phyloP scores from a whole-genome alignment of 2,797 vertebrate genomes.

The Trachops cirrhosus region DNA sequence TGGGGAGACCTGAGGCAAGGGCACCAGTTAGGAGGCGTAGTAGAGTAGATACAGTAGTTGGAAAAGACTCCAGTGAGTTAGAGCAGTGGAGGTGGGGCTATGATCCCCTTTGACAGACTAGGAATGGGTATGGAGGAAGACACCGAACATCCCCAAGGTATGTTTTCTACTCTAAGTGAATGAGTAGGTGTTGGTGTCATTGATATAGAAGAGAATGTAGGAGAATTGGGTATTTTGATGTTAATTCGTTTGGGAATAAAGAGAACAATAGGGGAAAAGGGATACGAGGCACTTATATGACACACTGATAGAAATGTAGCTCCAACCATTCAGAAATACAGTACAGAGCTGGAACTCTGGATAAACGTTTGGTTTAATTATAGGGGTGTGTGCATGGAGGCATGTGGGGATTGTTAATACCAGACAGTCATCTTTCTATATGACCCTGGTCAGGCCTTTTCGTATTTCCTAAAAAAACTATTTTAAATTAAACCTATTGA shows the following conservation, averaged over 20 bases:
- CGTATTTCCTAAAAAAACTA: background rate
- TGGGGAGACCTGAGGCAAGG: background rate
- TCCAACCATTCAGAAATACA: background rate
- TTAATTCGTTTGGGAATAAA: background rate
- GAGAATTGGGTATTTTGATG: background rate
- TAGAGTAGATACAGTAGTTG: background rate
- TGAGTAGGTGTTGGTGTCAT: background rate
- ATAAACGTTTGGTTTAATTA: conserved; percentile 1
- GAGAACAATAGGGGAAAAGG: background rate
- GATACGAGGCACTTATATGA: background rate
- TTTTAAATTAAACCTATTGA: background rate
- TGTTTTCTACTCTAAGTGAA: background rate
- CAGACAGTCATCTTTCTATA: background rate
- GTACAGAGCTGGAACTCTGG: background rate
- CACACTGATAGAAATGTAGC: background rate
- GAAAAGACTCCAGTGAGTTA: background rate
- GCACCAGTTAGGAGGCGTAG: background rate
- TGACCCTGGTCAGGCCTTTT: background rate
- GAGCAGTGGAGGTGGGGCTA: background rate
- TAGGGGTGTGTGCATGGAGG: background rate
- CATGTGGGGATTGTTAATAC: background rate
- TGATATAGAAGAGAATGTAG: background rate
- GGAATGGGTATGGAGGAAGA: background rate
- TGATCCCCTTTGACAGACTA: background rate
- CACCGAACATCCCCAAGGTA: background rate